Conservation (phyloP, 2,888 invertebrate genomes). For the Drosophila mayaguana region DNA sequence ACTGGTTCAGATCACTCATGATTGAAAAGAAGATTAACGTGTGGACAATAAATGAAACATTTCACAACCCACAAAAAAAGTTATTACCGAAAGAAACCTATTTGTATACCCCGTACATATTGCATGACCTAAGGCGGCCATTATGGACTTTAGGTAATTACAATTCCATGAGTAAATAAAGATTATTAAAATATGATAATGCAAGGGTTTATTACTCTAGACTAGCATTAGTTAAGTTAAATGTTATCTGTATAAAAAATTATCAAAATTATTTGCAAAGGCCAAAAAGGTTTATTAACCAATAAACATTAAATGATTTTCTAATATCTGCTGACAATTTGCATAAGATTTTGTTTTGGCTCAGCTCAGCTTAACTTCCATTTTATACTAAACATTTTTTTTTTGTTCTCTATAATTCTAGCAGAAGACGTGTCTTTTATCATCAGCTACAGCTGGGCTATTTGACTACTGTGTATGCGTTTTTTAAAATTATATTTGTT, state of each 20-base stretch:
- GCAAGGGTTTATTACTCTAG: neutral
- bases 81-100: slow-evolving; percentile 43
- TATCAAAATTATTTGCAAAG: neutral
- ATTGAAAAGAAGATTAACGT: slow-evolving; percentile 52
- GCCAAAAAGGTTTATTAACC: neutral
- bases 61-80: slow-evolving; percentile 8
- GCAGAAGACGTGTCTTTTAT: too few relatives aligned
- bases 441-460: too few relatives aligned
- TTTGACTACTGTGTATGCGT: neutral
- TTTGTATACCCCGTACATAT: slow-evolving; percentile 38
- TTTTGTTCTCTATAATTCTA: too few relatives aligned
- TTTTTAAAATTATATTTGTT: neutral
- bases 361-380: neutral
- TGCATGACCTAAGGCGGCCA: neutral
- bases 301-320: neutral
- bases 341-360: neutral
- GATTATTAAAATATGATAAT: neutral
- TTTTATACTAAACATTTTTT: neutral
- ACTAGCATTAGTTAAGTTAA: neutral
- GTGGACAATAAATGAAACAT: slow-evolving; percentile 38
- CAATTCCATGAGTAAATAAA: neutral
- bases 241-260: neutral
- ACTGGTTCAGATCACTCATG: slow-evolving; percentile 41
- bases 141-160: neutral
- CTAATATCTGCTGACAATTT: neutral